A percentile compares a stretch with the other conserved stretches of the same genome.
Conservation (phyloP, 1,140 invertebrate genomes). For the Scaptomyza pallida region DNA sequence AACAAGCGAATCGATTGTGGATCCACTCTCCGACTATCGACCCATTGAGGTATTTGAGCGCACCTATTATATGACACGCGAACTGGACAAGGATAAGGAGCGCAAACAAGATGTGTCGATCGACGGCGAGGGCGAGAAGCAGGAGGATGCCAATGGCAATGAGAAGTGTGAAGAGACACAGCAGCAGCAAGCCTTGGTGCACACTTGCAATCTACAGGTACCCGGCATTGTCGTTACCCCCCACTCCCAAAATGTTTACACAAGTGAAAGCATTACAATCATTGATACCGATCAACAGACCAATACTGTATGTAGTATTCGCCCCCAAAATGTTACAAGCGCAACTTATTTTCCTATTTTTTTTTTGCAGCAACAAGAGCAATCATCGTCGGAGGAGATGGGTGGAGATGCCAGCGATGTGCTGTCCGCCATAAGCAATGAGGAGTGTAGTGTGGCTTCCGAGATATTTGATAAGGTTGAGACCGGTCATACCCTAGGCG, state of each 20-base stretch:
- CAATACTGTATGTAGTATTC: constrained; percentile 69
- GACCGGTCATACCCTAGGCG: constrained; percentile 63
- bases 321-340: too few species aligned
- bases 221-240: constrained; percentile 73
- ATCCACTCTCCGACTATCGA: constrained; percentile 73
- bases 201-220: constrained; percentile 80
- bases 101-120: constrained; percentile 1
- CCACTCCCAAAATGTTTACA: constrained; percentile 81
- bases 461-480: constrained; percentile 86
- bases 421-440: constrained; percentile 88
- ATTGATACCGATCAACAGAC: constrained; percentile 85
- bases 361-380: constrained; percentile 54
- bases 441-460: constrained; percentile 88
- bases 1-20: constrained; percentile 68
- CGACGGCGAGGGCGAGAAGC: constrained; percentile 37
- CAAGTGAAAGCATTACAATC: constrained; percentile 85
- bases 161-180: constrained; percentile 45
- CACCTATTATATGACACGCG: constrained; percentile 75
- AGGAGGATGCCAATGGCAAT: constrained; percentile 27
- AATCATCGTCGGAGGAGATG: constrained; percentile 75
- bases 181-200: constrained; percentile 47
- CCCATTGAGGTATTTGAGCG: constrained; percentile 83
- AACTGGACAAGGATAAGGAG: constrained; percentile 65
- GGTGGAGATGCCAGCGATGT: constrained; percentile 85
- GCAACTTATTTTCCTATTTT: background rate